phyloP scores from a whole-genome alignment of 2,888 invertebrate genomes.

The Ophion slaviceki region DNA sequence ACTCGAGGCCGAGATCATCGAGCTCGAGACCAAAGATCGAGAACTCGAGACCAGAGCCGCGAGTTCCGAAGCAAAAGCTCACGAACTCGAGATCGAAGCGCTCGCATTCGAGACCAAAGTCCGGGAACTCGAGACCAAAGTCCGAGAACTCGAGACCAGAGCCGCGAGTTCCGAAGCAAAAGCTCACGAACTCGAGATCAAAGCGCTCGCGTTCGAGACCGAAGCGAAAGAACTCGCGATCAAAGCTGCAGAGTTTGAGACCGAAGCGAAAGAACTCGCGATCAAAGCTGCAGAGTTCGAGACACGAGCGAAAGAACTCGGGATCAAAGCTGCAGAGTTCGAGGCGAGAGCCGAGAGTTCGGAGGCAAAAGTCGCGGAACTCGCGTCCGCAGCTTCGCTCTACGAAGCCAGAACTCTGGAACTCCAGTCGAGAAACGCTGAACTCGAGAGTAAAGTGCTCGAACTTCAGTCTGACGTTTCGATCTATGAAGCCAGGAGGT shows the following conservation, averaged over 20 bases:
- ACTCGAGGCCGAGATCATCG: slow-evolving; percentile 64
- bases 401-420: slow-evolving; percentile 60
- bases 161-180: slow-evolving; percentile 67
- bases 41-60: not conserved
- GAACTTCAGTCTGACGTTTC: not conserved
- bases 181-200: slow-evolving; percentile 59
- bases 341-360: slow-evolving; percentile 36
- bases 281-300: slow-evolving; percentile 62
- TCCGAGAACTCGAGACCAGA: not conserved
- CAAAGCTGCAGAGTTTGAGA: slow-evolving; percentile 65
- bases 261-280: not conserved
- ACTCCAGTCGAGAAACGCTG: slow-evolving; percentile 61
- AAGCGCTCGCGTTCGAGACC: slow-evolving; percentile 65
- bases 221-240: not conserved
- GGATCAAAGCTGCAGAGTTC: slow-evolving; percentile 59
- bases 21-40: slow-evolving; percentile 43
- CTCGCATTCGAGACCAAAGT: slow-evolving; percentile 58
- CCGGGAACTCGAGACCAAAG: slow-evolving; percentile 47
- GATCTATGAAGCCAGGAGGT: too few species aligned
- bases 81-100: slow-evolving; percentile 65
- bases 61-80: slow-evolving; percentile 68
- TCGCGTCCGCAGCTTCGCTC: slow-evolving; percentile 11
- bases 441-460: not conserved
- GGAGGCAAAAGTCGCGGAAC: not conserved
- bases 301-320: slow-evolving; percentile 21